Conservation (phyloP, 2,888 invertebrate species). For the Priocnemis perturbator region DNA sequence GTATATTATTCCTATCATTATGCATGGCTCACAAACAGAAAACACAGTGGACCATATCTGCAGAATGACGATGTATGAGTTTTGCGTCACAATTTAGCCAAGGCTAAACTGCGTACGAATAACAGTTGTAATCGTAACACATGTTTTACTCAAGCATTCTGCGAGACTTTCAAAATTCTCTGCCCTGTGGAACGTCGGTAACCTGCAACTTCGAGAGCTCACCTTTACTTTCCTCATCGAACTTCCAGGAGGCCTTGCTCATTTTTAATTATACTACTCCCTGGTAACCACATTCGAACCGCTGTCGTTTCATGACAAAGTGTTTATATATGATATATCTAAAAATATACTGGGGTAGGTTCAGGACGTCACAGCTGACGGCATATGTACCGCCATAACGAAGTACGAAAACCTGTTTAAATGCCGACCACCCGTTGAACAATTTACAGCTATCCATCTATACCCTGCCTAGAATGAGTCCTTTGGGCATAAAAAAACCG, state of each 20-base stretch:
- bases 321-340: slow-evolving; percentile 55
- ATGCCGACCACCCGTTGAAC: no score
- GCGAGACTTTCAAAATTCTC: no score
- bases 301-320: slow-evolving; percentile 28
- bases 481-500: no score
- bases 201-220: slow-evolving; percentile 28
- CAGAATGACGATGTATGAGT: neutral
- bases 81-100: neutral
- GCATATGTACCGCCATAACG: slow-evolving; percentile 42
- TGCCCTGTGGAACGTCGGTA: neutral
- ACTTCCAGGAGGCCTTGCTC: slow-evolving; percentile 70
- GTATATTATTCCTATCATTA: neutral
- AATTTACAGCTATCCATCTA: no score
- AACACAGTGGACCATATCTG: neutral
- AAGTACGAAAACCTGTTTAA: slow-evolving; percentile 1
- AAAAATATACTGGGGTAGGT: slow-evolving; percentile 56
- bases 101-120: neutral
- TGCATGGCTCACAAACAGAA: neutral
- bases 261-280: slow-evolving; percentile 51
- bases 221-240: slow-evolving; percentile 71
- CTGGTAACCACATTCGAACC: slow-evolving; percentile 29
- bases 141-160: no score
- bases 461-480: no score
- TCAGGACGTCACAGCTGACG: slow-evolving; percentile 35
- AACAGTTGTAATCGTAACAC: no score